Conservation (phyloP, 2,888 invertebrate species). For the Athalia rosae region DNA sequence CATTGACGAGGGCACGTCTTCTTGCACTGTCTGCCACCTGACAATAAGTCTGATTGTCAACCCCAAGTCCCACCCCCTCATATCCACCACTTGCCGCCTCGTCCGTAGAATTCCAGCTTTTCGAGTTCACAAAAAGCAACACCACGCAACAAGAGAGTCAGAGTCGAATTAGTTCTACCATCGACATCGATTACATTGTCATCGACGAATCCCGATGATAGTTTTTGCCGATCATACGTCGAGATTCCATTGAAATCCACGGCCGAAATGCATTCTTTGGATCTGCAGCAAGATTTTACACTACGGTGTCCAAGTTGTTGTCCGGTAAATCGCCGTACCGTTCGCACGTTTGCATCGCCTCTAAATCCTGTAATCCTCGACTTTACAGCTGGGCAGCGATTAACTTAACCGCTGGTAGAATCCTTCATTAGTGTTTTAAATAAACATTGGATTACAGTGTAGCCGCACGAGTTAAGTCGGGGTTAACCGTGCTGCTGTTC, state of each 20-base stretch:
- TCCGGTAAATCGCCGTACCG: not conserved
- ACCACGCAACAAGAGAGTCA: not conserved
- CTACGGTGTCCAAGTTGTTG: not conserved
- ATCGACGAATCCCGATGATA: not conserved
- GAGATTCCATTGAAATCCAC: too few species aligned
- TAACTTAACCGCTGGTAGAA: constrained; percentile 47
- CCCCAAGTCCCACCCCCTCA: not conserved
- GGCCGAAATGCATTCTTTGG: not conserved
- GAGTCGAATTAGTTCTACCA: not conserved
- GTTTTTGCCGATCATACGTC: too few species aligned
- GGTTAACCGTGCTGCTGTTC: constrained; percentile 33
- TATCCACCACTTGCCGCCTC: not conserved
- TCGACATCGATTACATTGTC: not conserved
- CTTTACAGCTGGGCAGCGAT: constrained; percentile 43
- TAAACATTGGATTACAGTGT: constrained; percentile 43
- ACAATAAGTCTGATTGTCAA: constrained; percentile 7
- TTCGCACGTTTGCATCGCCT: constrained; percentile 22
- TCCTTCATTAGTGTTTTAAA: constrained; percentile 43
- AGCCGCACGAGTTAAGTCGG: constrained; percentile 42
- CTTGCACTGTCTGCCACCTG: constrained; percentile 45
- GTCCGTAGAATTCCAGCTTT: not conserved
- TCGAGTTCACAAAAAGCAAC: not conserved
- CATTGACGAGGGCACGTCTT: constrained; percentile 69
- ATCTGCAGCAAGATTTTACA: too few species aligned
- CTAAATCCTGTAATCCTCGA: constrained; percentile 50